Percentiles rank a stretch among this genome's conserved stretches.
Evolutionary conservation across 2,113 vertebrate genomes (phyloP).

Genomic region (Saguinus midas): DNA sequence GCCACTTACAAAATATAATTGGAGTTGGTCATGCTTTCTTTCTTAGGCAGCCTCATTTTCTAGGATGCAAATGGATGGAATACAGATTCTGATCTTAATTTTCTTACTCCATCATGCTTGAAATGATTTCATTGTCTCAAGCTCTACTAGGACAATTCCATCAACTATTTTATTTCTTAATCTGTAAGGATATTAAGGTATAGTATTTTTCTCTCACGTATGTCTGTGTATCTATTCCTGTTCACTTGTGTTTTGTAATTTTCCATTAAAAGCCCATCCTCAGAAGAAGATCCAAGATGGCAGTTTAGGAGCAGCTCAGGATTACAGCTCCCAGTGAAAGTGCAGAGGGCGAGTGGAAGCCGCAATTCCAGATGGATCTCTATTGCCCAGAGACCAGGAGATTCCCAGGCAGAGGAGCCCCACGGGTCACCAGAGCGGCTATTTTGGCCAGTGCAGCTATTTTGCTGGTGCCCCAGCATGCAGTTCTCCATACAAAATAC

Average conservation of each 20-base stretch:
- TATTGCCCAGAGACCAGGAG: no score
- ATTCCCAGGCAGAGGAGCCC: no score
- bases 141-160: not conserved
- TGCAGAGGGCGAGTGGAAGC: no score
- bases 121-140: constrained; percentile 37
- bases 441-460: no score
- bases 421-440: no score
- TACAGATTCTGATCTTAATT: constrained; percentile 24
- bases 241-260: not conserved
- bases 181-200: not conserved
- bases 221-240: not conserved
- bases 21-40: constrained; percentile 16
- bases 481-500: no score
- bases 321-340: no score
- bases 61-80: constrained; percentile 38
- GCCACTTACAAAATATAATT: constrained; percentile 45
- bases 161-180: not conserved
- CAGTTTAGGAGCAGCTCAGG: no score
- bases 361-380: no score
- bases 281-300: no score
- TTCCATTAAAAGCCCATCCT: constrained; percentile 8
- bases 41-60: not conserved
- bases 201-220: not conserved
- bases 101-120: constrained; percentile 17
- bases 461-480: no score